Base-by-base conservation (phyloP, 2,888 invertebrate genomes). In the Papilio protenor region DNA sequence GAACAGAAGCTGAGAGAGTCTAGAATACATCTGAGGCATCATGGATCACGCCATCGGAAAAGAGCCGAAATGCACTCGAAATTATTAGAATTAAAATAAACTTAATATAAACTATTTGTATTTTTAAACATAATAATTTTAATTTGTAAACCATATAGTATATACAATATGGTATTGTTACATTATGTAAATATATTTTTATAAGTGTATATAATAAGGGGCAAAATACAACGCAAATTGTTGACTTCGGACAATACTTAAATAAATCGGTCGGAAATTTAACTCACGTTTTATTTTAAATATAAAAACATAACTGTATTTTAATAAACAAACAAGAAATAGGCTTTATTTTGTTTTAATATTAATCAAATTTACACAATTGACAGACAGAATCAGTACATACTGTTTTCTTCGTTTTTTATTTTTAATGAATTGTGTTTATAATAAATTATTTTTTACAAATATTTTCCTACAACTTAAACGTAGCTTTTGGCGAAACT, bases 1-100 rank as follows among this genome's bases (percentile, higher is more conserved):
- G 89, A 93, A 82, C 93, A 94, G 83, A 94, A 90, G 87, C 92
- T 92, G 91, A 86, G 90, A 81, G 93, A 94, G 81, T 87, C 92
- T 1, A 87, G 92, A 77, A 93, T 94, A 83, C 94, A 94, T 86
- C 87, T 94, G 84, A 88, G 94, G 84, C 94, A 94, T 81, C 94
- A 94, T 81, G 94, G 94, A 59, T 84, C 86, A 23, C 94, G 94
- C 81, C 94, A 92, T 81, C 89, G 92, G 10, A 88, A 92, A 83
- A 93, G 91, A 84, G 87, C 90, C 14, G 94, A 94, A 76, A 83
- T 84, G 18, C 83, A 91, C 27, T 92, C 92, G 27, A 91, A 92
- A 80, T 86, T 89, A 83, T 92, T 93, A 71, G 94, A 92, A 82
- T 93, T 92, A 78, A 94, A 94, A 90, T 93, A 89, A 87, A 80